A percentile compares a stretch with the other conserved stretches of the same genome.
Evolutionary conservation across 2,113 vertebrate genomes (phyloP).

Genomic region (Cololabis saira): DNA sequence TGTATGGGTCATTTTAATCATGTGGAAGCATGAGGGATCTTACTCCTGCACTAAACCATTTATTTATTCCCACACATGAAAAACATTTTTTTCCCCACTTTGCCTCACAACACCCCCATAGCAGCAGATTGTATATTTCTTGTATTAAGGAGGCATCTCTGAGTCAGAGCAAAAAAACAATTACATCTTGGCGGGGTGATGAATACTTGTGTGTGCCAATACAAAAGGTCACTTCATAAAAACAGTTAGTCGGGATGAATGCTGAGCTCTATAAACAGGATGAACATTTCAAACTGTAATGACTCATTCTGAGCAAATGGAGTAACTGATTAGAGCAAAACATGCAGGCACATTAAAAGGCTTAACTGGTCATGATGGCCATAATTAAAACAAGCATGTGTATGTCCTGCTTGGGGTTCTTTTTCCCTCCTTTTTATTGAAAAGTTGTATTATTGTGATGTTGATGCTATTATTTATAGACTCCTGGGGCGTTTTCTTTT

Average conservation of each 20-base stretch:
- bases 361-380: neutral
- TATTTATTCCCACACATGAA: constrained; percentile 63
- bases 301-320: constrained; percentile 13
- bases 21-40: constrained; percentile 42
- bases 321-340: no score
- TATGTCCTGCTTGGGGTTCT: neutral
- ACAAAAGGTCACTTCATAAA: constrained; percentile 55
- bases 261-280: constrained; percentile 2
- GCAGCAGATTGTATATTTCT: constrained; percentile 61
- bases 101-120: constrained; percentile 61
- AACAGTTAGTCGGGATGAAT: constrained; percentile 38
- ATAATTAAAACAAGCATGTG: constrained; percentile 12
- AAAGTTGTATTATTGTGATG: constrained; percentile 39
- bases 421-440: constrained; percentile 1
- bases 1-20: constrained; percentile 41
- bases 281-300: constrained; percentile 14
- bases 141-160: constrained; percentile 49
- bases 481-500: neutral
- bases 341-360: neutral
- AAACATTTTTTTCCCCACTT: constrained; percentile 73
- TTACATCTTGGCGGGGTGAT: constrained; percentile 56
- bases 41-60: constrained; percentile 46
- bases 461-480: constrained; percentile 45
- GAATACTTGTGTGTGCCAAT: constrained; percentile 41
- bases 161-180: constrained; percentile 53